Conservation (phyloP, 2,113 vertebrate genomes). For the Cariama cristata region DNA sequence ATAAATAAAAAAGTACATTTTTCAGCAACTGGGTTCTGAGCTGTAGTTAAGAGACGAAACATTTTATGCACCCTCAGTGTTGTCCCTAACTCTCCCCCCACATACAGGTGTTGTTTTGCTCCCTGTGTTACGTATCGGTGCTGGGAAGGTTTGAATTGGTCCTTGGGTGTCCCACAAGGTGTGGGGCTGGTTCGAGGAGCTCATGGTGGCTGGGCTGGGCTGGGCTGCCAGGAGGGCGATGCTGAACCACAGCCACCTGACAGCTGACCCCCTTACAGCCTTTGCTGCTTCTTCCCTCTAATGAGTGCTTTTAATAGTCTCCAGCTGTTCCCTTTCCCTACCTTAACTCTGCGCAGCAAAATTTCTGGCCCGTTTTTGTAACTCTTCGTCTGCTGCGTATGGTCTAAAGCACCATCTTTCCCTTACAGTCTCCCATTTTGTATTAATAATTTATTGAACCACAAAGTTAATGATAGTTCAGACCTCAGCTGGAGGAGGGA, state of each 20-base stretch:
- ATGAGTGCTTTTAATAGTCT: conserved; percentile 42
- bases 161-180: accelerated
- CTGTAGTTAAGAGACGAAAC: background rate
- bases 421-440: background rate
- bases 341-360: background rate
- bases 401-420: background rate
- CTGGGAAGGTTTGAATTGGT: background rate
- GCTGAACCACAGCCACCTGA: conserved; percentile 53
- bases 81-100: background rate
- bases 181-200: no score
- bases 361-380: background rate
- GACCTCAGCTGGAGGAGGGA: background rate
- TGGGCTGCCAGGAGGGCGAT: background rate
- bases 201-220: no score
- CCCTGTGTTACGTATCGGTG: accelerated
- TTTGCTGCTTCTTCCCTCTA: conserved; percentile 26
- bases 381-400: background rate
- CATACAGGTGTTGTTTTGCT: background rate
- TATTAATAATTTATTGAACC: conserved; percentile 16
- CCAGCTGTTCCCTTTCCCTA: conserved; percentile 60
- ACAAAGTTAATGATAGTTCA: background rate
- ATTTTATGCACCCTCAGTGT: background rate
- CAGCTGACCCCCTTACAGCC: conserved; percentile 61
- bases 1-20: background rate
- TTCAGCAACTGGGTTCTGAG: background rate